phyloP scores from a whole-genome alignment of 2,113 vertebrate genomes.

The Lepisosteus oculatus region DNA sequence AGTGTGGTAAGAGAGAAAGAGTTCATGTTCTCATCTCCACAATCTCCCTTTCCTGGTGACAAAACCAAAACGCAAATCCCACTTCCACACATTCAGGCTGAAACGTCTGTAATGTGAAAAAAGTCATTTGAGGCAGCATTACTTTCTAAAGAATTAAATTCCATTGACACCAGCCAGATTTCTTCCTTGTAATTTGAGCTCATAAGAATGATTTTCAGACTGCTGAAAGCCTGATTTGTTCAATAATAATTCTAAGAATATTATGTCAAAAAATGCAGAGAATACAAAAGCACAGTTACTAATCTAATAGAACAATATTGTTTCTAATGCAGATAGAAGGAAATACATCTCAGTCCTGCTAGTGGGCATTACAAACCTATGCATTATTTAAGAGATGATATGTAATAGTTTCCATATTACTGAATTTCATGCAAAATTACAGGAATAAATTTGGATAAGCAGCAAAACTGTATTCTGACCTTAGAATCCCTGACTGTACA shows the following conservation, averaged over 20 bases:
- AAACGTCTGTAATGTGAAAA: neutral
- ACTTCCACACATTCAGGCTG: neutral
- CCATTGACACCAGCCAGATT: neutral
- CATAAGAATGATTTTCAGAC: slow-evolving; percentile 27
- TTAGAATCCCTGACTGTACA: neutral
- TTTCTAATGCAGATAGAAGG: slow-evolving; percentile 32
- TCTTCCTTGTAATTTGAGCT: slow-evolving; percentile 3
- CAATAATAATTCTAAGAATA: slow-evolving; percentile 30
- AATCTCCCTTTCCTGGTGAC: too few species aligned
- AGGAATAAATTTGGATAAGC: slow-evolving; percentile 41
- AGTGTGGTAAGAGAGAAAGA: too few species aligned
- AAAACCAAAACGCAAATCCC: too few species aligned
- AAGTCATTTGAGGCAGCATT: slow-evolving; percentile 4
- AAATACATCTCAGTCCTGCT: slow-evolving; percentile 29
- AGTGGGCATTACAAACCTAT: slow-evolving; percentile 23
- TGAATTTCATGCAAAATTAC: slow-evolving; percentile 31
- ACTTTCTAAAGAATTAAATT: neutral
- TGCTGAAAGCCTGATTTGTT: slow-evolving; percentile 39
- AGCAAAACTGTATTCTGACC: slow-evolving; percentile 11
- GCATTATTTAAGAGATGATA: slow-evolving; percentile 38
- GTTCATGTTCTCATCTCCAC: neutral
- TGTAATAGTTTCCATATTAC: slow-evolving; percentile 29
- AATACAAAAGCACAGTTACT: slow-evolving; percentile 40
- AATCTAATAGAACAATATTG: slow-evolving; percentile 35
- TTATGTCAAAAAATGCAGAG: slow-evolving; percentile 43